Conservation (phyloP, 2,888 invertebrate genomes). For the Allacma fusca region DNA sequence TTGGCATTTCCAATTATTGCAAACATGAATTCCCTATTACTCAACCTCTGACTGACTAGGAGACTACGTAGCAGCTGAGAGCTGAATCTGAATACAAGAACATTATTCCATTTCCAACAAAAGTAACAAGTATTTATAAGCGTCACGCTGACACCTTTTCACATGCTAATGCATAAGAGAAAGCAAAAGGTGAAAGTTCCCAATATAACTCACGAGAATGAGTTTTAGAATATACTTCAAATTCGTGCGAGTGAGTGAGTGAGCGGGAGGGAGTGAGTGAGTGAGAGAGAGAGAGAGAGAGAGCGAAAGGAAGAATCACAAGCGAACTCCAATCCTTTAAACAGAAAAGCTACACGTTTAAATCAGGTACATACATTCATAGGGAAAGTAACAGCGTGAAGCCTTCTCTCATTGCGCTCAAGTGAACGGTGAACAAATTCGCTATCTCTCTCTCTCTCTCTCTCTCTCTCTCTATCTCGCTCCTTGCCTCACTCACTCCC, state of each 20-base stretch:
- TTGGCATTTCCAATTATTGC: slow-evolving; percentile 6
- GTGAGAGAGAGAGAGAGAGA: not conserved
- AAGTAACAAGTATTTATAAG: not conserved
- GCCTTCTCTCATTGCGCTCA: slow-evolving; percentile 35
- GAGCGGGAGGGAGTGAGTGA: not conserved
- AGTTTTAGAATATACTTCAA: not conserved
- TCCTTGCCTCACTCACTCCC: not conserved
- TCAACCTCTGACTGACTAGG: slow-evolving; percentile 8
- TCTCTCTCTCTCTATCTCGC: not conserved
- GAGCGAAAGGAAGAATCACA: not conserved
- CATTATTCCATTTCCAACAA: not conserved
- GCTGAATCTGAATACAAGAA: not conserved
- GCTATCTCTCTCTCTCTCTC: slow-evolving; percentile 14
- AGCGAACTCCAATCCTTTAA: not conserved
- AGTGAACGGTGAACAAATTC: slow-evolving; percentile 39
- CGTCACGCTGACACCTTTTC: not conserved
- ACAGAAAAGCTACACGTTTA: slow-evolving; percentile 2
- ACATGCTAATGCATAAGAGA: not conserved
- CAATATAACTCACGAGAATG: not conserved
- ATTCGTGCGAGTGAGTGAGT: not conserved
- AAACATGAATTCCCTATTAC: slow-evolving; percentile 18
- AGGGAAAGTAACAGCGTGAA: slow-evolving; percentile 22
- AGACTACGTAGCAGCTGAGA: not conserved
- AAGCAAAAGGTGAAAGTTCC: slow-evolving; percentile 2
- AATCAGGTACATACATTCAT: too few relatives aligned